phyloP scores from a whole-genome alignment of 2,797 vertebrate genomes.

The Cryptoblepharus egeriae region DNA sequence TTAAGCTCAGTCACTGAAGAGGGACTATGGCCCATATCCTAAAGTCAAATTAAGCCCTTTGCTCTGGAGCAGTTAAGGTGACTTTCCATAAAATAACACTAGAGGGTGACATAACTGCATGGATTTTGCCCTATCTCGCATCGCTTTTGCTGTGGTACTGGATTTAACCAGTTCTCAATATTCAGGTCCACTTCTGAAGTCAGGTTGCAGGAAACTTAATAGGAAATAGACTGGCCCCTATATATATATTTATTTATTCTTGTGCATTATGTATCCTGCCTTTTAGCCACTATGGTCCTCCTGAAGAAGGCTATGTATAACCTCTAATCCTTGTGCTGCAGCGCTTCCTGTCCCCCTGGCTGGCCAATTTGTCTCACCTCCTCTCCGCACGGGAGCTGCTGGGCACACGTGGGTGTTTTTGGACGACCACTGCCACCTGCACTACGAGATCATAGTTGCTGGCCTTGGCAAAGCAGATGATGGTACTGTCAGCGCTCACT shows the following conservation, averaged over 20 bases:
- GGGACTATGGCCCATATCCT: too few relatives aligned
- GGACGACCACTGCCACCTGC: slow-evolving; percentile 93
- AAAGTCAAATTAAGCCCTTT: too few relatives aligned
- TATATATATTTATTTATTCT: too few relatives aligned
- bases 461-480: slow-evolving; percentile 89
- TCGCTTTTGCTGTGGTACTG: background rate
- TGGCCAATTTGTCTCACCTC: slow-evolving; percentile 87
- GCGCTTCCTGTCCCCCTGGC: slow-evolving; percentile 87
- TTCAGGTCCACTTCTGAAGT: background rate
- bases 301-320: background rate
- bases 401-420: slow-evolving; percentile 94
- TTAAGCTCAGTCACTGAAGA: too few relatives aligned
- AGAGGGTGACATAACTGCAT: too few relatives aligned
- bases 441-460: slow-evolving; percentile 90
- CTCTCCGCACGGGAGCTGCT: slow-evolving; percentile 84
- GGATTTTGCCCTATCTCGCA: too few relatives aligned
- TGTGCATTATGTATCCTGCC: too few relatives aligned
- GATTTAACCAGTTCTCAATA: background rate
- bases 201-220: background rate
- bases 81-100: too few relatives aligned
- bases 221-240: background rate
- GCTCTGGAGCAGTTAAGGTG: too few relatives aligned
- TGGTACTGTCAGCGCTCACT: slow-evolving; percentile 85
- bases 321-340: slow-evolving; percentile 56
- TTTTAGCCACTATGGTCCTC: too few relatives aligned